Evolutionary conservation across 2,888 invertebrate genomes (phyloP).

Genomic region (Gastrophysa polygoni): DNA sequence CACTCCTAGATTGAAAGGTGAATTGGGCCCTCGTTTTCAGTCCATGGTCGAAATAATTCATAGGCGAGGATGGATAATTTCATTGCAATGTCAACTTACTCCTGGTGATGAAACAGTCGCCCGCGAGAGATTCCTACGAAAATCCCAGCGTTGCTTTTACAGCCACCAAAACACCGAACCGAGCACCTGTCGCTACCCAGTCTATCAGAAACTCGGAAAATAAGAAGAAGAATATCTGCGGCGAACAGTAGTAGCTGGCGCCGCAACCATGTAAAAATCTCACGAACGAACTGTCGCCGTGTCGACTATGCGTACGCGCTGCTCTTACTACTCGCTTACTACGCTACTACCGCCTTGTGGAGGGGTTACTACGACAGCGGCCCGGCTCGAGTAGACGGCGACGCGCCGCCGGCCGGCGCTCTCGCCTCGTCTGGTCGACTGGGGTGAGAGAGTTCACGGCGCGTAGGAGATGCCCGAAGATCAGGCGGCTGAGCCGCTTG

Average conservation of each 20-base stretch:
- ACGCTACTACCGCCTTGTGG: slow-evolving; percentile 55
- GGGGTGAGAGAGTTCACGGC: slow-evolving; percentile 56
- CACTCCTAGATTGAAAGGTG: too few relatives aligned
- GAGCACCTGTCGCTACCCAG: too few relatives aligned
- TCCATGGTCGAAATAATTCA: too few relatives aligned
- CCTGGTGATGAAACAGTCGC: too few relatives aligned
- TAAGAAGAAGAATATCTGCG: neutral
- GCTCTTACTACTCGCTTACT: slow-evolving; percentile 45
- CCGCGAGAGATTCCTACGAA: too few relatives aligned
- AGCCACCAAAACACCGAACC: too few relatives aligned
- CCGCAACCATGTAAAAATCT: slow-evolving; percentile 30
- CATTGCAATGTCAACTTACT: too few relatives aligned
- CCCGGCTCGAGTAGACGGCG: slow-evolving; percentile 36
- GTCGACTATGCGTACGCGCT: slow-evolving; percentile 38
- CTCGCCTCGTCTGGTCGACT: slow-evolving; percentile 42
- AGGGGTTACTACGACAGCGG: slow-evolving; percentile 55
- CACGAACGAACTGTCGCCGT: slow-evolving; percentile 39
- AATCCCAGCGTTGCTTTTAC: too few relatives aligned
- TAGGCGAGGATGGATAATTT: too few relatives aligned
- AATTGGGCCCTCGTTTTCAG: too few relatives aligned
- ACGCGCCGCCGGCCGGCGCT: slow-evolving; percentile 30
- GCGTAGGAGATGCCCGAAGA: slow-evolving; percentile 50
- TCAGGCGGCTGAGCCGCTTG: slow-evolving; percentile 30
- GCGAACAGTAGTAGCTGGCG: slow-evolving; percentile 38
- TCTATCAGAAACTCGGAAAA: neutral